A percentile compares a stretch with the other conserved stretches of the same genome.
phyloP scores from a whole-genome alignment of 2,888 invertebrate genomes.

The Alcis repandata region DNA sequence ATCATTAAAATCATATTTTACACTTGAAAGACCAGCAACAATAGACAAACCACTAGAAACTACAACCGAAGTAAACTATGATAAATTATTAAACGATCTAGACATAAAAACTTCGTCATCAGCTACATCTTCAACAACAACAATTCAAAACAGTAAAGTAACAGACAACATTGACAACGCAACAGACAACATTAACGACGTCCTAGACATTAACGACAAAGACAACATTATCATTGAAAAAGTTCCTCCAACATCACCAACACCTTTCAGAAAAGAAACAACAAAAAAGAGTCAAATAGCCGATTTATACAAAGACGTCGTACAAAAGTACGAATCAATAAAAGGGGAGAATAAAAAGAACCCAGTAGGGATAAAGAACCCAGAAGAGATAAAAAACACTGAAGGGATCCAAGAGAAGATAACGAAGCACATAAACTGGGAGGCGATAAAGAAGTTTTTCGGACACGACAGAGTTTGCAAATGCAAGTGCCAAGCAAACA shows the following conservation, averaged over 20 bases:
- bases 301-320: conserved; percentile 27
- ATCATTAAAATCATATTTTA: conserved; percentile 16
- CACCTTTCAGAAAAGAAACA: no score
- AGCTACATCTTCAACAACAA: neutral
- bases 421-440: conserved; percentile 49
- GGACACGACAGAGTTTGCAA: conserved; percentile 67
- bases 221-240: no score
- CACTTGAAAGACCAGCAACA: neutral
- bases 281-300: conserved; percentile 3
- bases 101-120: neutral
- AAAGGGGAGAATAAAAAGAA: no score
- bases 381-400: no score
- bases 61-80: neutral
- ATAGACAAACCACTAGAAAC: neutral
- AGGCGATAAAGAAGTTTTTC: conserved; percentile 62
- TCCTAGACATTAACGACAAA: no score
- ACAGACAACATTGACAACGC: no score
- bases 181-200: no score
- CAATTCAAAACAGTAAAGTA: neutral
- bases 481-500: conserved; percentile 68
- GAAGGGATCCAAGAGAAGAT: conserved; percentile 8
- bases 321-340: neutral
- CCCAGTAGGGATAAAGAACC: no score
- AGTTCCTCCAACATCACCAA: no score
- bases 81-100: neutral